phyloP scores from a whole-genome alignment of 2,797 vertebrate genomes.

The Xerus rutilus region DNA sequence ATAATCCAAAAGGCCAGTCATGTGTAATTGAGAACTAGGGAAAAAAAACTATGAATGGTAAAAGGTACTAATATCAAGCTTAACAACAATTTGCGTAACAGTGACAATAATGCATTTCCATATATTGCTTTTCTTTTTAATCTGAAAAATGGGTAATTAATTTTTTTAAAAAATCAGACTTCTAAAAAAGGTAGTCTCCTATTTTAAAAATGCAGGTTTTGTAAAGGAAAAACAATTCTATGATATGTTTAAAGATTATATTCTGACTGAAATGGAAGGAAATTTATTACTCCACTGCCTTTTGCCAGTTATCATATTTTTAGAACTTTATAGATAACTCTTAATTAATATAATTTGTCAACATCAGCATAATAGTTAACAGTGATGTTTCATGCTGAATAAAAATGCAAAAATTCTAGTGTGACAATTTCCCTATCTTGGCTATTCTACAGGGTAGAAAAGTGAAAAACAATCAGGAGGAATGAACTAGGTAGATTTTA shows the following conservation, averaged over 20 bases:
- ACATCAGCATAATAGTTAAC: slow-evolving; percentile 75
- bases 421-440: slow-evolving; percentile 66
- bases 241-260: slow-evolving; percentile 55
- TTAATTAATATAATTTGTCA: slow-evolving; percentile 44
- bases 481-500: slow-evolving; percentile 34
- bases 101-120: slow-evolving; percentile 55
- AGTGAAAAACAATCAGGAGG: background rate
- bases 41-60: slow-evolving; percentile 45
- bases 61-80: slow-evolving; percentile 50
- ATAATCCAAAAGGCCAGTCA: slow-evolving; percentile 62
- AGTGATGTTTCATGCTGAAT: slow-evolving; percentile 76
- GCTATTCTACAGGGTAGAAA: slow-evolving; percentile 33
- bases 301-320: slow-evolving; percentile 74
- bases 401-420: slow-evolving; percentile 72
- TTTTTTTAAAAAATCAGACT: slow-evolving; percentile 27
- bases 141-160: background rate
- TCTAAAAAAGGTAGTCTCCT: slow-evolving; percentile 52
- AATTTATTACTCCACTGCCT: slow-evolving; percentile 64
- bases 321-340: slow-evolving; percentile 73
- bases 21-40: slow-evolving; percentile 27
- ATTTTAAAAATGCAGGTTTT: slow-evolving; percentile 63
- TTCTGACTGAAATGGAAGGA: slow-evolving; percentile 72
- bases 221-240: slow-evolving; percentile 76
- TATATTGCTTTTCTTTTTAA: slow-evolving; percentile 68
- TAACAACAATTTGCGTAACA: slow-evolving; percentile 69